These are phyloP conservation scores for Troides helena DNA, from an alignment of 2,888 invertebrate species.

Conservation along the genomic window DNA sequence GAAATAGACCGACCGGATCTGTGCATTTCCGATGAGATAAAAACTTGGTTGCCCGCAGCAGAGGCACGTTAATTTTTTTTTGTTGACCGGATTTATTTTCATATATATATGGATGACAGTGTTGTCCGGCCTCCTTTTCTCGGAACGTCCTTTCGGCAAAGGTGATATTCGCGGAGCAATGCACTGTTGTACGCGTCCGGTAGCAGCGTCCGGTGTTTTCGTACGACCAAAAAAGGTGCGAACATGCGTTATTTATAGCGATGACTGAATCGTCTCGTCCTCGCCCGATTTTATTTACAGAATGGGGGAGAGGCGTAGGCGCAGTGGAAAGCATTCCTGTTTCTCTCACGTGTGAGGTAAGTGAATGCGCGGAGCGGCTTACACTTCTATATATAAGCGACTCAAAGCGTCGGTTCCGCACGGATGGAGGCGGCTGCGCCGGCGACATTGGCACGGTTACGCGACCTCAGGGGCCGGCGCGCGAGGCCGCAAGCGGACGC, in stretches of 20 bases:
- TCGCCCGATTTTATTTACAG: slow-evolving; percentile 65
- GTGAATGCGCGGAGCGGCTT: slow-evolving; percentile 3
- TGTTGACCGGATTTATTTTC: slow-evolving; percentile 49
- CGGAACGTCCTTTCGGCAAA: slow-evolving; percentile 43
- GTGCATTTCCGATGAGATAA: slow-evolving; percentile 43
- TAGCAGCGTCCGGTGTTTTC: slow-evolving; percentile 76
- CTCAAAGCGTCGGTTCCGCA: slow-evolving; percentile 60
- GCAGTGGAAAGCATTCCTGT: slow-evolving; percentile 48
- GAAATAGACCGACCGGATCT: slow-evolving; percentile 38
- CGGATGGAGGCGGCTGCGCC: slow-evolving; percentile 50
- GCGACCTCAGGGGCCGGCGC: slow-evolving; percentile 67
- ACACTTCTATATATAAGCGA: slow-evolving; percentile 34
- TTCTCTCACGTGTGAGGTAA: slow-evolving; percentile 38
- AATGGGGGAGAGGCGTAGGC: slow-evolving; percentile 53
- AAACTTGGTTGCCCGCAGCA: slow-evolving; percentile 31
- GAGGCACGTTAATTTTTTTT: slow-evolving; percentile 1
- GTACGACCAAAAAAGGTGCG: slow-evolving; percentile 78
- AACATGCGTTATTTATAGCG: slow-evolving; percentile 72
- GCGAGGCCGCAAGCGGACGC: slow-evolving; percentile 73
- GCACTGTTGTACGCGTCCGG: slow-evolving; percentile 70
- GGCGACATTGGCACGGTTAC: slow-evolving; percentile 78
- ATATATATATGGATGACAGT: slow-evolving; percentile 55
- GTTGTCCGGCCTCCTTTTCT: slow-evolving; percentile 65
- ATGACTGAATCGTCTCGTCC: slow-evolving; percentile 66
- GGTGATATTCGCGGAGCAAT: slow-evolving; percentile 64